phyloP scores from a whole-genome alignment of 2,113 vertebrate genomes.

The Pristiophorus japonicus region DNA sequence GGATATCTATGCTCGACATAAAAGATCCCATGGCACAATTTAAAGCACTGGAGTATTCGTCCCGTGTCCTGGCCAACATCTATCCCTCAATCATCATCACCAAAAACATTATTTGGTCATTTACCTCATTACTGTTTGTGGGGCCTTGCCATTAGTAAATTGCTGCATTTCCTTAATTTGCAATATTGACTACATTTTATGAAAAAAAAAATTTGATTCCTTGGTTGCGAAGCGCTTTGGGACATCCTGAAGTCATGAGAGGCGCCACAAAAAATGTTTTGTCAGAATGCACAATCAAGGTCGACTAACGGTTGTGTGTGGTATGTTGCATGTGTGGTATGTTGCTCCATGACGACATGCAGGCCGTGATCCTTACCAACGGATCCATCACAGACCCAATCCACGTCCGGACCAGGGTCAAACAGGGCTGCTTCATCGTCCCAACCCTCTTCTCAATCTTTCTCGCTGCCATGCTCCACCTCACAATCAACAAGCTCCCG shows the following conservation, averaged over 20 bases:
- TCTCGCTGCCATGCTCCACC: no score
- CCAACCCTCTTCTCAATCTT: no score
- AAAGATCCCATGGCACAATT: not conserved
- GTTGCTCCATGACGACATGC: no score
- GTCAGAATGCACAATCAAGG: not conserved
- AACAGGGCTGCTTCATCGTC: no score
- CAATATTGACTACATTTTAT: not conserved
- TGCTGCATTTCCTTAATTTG: not conserved
- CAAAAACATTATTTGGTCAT: not conserved
- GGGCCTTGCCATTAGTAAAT: not conserved
- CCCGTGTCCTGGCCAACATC: not conserved
- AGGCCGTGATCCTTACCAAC: no score
- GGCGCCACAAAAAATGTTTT: not conserved
- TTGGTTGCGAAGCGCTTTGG: not conserved
- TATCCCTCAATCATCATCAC: not conserved
- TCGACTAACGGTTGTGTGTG: no score
- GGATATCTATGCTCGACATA: not conserved
- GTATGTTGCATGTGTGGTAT: no score
- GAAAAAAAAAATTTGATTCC: not conserved
- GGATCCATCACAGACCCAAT: no score
- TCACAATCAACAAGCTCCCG: no score
- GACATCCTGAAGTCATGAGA: not conserved
- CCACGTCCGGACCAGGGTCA: no score
- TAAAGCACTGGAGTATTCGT: not conserved
- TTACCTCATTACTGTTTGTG: not conserved